A percentile compares a stretch with the other conserved stretches of the same genome.
phyloP scores from a whole-genome alignment of 2,888 invertebrate genomes.

The Beris chalybata region DNA sequence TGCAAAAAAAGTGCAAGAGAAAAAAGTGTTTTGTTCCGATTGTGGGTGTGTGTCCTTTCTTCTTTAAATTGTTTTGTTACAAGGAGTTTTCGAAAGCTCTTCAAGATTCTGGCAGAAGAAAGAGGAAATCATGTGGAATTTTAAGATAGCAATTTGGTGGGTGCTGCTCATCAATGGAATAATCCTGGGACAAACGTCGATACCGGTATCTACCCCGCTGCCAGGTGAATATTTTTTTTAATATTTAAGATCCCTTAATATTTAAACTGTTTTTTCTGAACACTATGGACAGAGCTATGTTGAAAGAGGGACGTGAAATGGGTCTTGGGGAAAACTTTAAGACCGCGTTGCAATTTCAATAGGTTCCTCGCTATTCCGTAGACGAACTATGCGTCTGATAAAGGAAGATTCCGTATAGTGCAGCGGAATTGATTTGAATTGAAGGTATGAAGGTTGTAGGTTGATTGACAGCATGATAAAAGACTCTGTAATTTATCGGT shows the following conservation, averaged over 20 bases:
- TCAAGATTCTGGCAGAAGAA: background rate
- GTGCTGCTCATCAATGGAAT: conserved; percentile 51
- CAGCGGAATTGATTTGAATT: too few species aligned
- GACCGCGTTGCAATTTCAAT: too few species aligned
- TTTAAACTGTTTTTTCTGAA: background rate
- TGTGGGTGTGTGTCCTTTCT: background rate
- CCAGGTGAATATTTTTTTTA: conserved; percentile 15
- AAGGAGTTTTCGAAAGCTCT: background rate
- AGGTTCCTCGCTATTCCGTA: too few species aligned
- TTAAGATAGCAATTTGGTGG: conserved; percentile 49
- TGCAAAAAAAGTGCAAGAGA: conserved; percentile 11
- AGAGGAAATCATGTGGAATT: conserved; percentile 48
- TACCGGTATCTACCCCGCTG: conserved; percentile 14
- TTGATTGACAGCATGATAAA: too few species aligned
- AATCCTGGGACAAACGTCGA: conserved; percentile 44
- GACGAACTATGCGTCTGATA: too few species aligned
- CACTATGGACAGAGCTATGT: background rate
- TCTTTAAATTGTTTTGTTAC: background rate
- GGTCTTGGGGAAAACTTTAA: too few species aligned
- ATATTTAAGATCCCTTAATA: background rate
- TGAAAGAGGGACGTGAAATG: too few species aligned
- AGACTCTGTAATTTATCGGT: too few species aligned
- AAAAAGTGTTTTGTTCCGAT: conserved; percentile 18
- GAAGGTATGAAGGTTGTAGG: too few species aligned
- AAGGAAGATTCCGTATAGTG: too few species aligned